Conservation (phyloP, 2,797 vertebrate species). For the Galagoides demidoff region DNA sequence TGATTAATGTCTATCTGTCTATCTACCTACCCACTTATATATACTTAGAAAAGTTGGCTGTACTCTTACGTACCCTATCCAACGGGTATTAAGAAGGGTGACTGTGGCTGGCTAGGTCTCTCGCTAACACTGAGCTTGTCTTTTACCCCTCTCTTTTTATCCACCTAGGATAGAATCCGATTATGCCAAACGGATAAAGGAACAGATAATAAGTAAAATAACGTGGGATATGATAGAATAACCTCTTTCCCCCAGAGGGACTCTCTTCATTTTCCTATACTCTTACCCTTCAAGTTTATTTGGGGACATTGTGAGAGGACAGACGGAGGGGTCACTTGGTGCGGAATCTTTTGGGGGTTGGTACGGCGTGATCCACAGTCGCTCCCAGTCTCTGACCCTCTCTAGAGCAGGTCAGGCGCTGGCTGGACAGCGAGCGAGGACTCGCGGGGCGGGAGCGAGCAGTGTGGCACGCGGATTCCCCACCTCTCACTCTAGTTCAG, state of each 20-base stretch:
- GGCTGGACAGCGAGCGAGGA: not conserved
- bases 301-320: not conserved
- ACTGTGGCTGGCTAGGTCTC: not conserved
- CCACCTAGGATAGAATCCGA: not conserved
- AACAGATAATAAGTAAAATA: not conserved
- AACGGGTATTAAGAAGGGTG: not conserved
- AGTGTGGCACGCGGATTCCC: too few species aligned
- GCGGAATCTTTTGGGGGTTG: not conserved
- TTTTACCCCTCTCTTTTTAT: not conserved
- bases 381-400: not conserved
- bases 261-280: conserved; percentile 24
- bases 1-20: conserved; percentile 38
- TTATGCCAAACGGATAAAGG: conserved; percentile 33
- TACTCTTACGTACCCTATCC: not conserved
- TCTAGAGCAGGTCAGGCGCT: not conserved
- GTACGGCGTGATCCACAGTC: not conserved
- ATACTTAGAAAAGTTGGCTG: not conserved
- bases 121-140: not conserved
- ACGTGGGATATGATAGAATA: not conserved
- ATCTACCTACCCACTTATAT: not conserved
- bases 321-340: not conserved
- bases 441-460: too few species aligned
- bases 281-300: conserved; percentile 42
- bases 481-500: not conserved
- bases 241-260: not conserved